A percentile compares a stretch with the other conserved stretches of the same genome.
phyloP scores from a whole-genome alignment of 2,113 vertebrate species.

The Sisor rabdophorus region DNA sequence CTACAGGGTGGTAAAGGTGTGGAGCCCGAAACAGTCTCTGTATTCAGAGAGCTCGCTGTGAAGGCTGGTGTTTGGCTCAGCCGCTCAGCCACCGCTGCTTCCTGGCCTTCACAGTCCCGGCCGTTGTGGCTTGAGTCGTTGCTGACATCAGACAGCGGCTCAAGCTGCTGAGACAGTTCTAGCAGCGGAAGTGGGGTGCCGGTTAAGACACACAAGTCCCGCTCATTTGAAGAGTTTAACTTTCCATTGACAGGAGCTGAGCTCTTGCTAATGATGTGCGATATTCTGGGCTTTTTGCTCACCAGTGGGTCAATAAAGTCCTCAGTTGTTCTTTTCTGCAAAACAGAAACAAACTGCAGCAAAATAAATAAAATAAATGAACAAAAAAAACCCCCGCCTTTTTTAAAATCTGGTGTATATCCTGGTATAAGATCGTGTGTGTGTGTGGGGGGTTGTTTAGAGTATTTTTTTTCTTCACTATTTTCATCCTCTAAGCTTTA shows the following conservation, averaged over 20 bases:
- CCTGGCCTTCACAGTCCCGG: constrained; percentile 77
- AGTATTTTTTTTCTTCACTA: no score
- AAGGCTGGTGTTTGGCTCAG: constrained; percentile 65
- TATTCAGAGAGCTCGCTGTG: constrained; percentile 39
- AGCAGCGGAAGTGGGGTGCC: constrained; percentile 65
- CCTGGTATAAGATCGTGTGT: no score
- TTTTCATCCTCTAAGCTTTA: no score
- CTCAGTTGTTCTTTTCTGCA: constrained; percentile 80
- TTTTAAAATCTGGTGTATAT: no score
- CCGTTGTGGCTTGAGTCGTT: constrained; percentile 83
- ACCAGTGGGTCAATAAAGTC: constrained; percentile 88
- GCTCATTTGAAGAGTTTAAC: constrained; percentile 71
- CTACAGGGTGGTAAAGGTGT: constrained; percentile 44
- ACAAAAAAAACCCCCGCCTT: no score
- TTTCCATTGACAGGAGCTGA: constrained; percentile 81
- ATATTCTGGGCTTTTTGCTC: constrained; percentile 92
- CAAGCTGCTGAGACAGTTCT: constrained; percentile 77
- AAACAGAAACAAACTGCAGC: neutral
- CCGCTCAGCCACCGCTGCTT: constrained; percentile 65
- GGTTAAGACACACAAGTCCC: constrained; percentile 64
- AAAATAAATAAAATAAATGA: no score
- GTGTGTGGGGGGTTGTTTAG: no score
- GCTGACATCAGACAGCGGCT: constrained; percentile 84
- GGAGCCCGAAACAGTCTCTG: constrained; percentile 30
- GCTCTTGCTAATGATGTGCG: constrained; percentile 78